Conservation (phyloP, 2,113 vertebrate genomes). For the Tapirus terrestris region DNA sequence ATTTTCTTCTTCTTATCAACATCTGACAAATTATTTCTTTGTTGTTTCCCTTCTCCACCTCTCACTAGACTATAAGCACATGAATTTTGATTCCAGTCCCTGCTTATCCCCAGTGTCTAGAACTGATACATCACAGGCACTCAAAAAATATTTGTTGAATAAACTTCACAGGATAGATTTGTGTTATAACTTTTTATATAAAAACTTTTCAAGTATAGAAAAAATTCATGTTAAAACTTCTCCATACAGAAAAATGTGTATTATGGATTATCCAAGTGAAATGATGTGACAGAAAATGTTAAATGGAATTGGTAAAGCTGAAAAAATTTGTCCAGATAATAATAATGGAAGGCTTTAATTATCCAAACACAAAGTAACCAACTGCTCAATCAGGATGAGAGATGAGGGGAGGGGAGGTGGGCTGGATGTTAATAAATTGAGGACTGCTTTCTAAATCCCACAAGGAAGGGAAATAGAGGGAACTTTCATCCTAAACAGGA, state of each 20-base stretch:
- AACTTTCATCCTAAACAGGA: conserved; percentile 28
- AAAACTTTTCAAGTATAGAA: conserved; percentile 25
- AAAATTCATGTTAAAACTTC: conserved; percentile 37
- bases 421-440: neutral
- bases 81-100: neutral
- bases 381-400: neutral
- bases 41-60: neutral
- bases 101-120: neutral
- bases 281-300: neutral
- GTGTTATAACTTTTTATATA: neutral
- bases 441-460: neutral
- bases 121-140: neutral
- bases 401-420: too few relatives aligned
- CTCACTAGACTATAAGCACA: conserved; percentile 10
- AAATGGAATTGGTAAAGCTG: neutral
- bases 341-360: neutral
- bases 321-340: neutral
- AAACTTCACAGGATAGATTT: neutral
- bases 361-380: conserved; percentile 5
- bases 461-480: neutral
- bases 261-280: neutral
- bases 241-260: neutral
- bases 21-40: neutral
- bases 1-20: neutral
- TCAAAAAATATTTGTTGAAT: neutral